phyloP scores from a whole-genome alignment of 2,113 vertebrate genomes.

The Hypocryptadius cinnamomeus region DNA sequence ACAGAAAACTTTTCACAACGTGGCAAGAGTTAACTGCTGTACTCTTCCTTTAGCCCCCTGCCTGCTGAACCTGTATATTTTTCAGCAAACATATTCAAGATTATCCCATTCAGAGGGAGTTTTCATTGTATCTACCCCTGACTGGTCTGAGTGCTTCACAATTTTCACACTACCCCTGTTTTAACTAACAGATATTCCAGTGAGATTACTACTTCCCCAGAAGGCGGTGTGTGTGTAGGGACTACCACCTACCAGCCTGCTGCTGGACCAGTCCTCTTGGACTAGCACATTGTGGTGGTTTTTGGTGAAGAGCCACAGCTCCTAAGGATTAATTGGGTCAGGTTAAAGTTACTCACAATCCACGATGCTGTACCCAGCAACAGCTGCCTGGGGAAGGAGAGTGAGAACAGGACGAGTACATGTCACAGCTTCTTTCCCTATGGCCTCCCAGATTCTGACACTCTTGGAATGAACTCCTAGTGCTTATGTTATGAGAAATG shows the following conservation, averaged over 20 bases:
- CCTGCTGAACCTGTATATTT: neutral
- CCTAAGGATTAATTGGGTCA: neutral
- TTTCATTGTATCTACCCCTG: neutral
- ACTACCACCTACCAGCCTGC: neutral
- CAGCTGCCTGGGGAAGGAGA: neutral
- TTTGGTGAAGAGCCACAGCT: neutral
- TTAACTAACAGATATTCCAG: neutral
- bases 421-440: neutral
- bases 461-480: neutral
- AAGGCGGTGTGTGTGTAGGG: accelerated
- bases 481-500: neutral
- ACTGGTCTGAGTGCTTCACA: neutral
- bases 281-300: accelerated
- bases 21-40: neutral
- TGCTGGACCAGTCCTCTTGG: neutral
- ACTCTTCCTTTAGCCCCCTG: neutral
- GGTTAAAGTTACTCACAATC: neutral
- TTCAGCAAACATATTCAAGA: neutral
- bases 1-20: neutral
- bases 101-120: neutral
- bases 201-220: neutral
- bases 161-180: neutral
- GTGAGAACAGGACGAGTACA: neutral
- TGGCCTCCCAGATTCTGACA: neutral
- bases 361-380: neutral